Conservation (phyloP, 2,113 vertebrate species). For the Hystrix brachyura region DNA sequence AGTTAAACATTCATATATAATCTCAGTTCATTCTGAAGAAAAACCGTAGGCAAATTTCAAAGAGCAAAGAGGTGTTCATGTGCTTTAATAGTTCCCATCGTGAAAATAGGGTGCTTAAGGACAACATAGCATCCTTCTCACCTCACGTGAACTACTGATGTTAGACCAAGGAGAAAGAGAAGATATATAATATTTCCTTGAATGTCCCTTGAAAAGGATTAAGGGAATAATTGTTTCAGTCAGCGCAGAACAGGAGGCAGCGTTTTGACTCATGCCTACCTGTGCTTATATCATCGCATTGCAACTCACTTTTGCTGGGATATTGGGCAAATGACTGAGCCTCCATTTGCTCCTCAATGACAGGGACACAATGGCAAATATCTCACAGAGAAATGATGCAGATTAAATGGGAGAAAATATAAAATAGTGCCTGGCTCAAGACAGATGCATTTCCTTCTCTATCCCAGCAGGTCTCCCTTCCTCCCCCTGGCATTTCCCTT, state of each 20-base stretch:
- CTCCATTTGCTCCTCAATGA: not conserved
- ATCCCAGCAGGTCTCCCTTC: too few relatives aligned
- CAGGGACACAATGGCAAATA: too few relatives aligned
- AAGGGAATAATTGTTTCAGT: not conserved
- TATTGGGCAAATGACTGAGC: too few relatives aligned
- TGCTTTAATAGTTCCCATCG: too few relatives aligned
- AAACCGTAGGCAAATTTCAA: not conserved
- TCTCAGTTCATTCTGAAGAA: not conserved
- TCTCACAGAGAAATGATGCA: not conserved
- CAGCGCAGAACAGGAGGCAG: not conserved
- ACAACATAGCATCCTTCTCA: too few relatives aligned
- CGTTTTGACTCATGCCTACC: not conserved
- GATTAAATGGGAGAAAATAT: not conserved
- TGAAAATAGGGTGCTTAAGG: too few relatives aligned
- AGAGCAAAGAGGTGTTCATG: too few relatives aligned
- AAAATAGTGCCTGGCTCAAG: not conserved
- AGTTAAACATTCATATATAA: not conserved
- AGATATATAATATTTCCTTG: too few relatives aligned
- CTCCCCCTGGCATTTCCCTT: not conserved
- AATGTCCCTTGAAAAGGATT: not conserved
- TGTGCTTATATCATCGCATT: fast-evolving
- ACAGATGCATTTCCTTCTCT: not conserved
- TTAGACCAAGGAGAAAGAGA: too few relatives aligned
- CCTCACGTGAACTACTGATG: too few relatives aligned
- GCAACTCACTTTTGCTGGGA: not conserved